Conservation (phyloP, 2,113 vertebrate species). For the Canis aureus region DNA sequence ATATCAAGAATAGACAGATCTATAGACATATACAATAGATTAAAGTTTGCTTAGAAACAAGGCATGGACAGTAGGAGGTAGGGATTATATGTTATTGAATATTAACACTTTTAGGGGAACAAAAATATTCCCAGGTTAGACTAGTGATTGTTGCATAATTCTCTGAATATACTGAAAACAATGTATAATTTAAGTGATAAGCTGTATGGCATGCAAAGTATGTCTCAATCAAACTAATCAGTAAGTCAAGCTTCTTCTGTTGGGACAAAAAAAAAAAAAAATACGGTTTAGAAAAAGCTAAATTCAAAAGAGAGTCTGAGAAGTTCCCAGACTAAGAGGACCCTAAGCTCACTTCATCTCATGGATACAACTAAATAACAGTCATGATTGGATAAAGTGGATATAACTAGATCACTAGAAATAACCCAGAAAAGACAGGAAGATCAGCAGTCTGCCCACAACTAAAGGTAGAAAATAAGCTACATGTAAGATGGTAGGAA, state of each 20-base stretch:
- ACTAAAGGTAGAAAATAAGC: background rate
- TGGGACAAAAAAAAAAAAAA: background rate
- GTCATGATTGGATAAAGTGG: background rate
- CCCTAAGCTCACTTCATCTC: background rate
- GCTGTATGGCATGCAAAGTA: background rate
- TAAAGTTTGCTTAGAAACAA: background rate
- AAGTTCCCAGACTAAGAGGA: background rate
- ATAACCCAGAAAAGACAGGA: background rate
- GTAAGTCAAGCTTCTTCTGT: background rate
- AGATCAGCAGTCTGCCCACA: background rate
- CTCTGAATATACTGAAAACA: background rate
- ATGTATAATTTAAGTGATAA: background rate
- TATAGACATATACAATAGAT: background rate
- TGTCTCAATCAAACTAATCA: background rate
- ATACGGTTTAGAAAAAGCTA: background rate
- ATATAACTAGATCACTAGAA: background rate
- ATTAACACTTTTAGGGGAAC: background rate
- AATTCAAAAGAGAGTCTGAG: background rate
- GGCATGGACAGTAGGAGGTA: background rate
- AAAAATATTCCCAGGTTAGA: background rate
- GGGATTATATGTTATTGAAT: background rate
- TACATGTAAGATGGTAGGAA: background rate
- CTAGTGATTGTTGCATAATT: background rate
- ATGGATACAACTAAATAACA: background rate
- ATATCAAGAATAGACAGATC: background rate